Conservation (phyloP, 2,888 invertebrate genomes). For the Drosophila pseudotalamancana region DNA sequence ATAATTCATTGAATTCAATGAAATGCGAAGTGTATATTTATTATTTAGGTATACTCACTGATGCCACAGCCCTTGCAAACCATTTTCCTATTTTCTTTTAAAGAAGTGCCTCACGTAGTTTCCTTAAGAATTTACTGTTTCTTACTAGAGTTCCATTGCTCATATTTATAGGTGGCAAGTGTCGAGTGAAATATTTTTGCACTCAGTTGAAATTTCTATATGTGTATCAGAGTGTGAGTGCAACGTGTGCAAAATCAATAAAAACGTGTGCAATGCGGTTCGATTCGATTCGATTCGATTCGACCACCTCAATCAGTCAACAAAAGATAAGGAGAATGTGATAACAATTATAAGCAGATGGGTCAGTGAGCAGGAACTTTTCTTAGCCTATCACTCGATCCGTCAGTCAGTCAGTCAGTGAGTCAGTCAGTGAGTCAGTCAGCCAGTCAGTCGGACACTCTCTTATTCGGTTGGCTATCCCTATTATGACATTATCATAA, state of each 20-base stretch:
- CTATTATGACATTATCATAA: constrained; percentile 50
- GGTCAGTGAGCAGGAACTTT: background rate
- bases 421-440: background rate
- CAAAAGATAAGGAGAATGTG: constrained; percentile 30
- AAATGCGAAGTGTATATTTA: background rate
- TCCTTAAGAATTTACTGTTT: constrained; percentile 5
- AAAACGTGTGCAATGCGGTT: constrained; percentile 38
- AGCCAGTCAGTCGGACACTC: constrained; percentile 1
- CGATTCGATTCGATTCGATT: constrained; percentile 6
- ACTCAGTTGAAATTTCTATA: constrained; percentile 22
- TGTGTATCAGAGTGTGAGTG: background rate
- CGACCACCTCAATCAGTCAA: constrained; percentile 20
- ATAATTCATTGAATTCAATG: background rate
- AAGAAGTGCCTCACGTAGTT: constrained; percentile 2
- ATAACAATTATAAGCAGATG: constrained; percentile 13
- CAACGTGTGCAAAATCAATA: constrained; percentile 72
- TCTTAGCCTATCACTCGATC: too few relatives aligned
- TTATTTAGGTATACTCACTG: constrained; percentile 57
- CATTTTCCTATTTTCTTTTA: constrained; percentile 44
- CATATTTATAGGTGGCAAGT: constrained; percentile 51
- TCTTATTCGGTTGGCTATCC: constrained; percentile 6
- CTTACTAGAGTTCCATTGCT: background rate
- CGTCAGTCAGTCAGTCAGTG: background rate
- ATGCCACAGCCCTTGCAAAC: constrained; percentile 69
- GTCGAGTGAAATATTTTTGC: constrained; percentile 38